Base-by-base conservation (phyloP, 2,888 invertebrate species). In the Proisotoma minuta region DNA sequence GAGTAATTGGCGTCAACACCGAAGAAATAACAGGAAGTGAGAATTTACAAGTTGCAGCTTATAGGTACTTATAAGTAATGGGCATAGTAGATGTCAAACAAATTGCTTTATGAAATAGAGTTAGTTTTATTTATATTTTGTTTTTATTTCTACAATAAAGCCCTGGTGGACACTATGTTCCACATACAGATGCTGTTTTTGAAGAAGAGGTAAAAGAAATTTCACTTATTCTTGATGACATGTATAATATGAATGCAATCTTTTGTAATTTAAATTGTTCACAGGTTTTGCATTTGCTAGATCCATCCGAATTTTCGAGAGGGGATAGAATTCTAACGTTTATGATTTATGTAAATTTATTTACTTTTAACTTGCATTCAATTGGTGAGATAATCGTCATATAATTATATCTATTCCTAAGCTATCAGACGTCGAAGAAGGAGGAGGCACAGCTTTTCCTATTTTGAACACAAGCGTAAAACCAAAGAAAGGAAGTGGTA, bases 151-250 rank as follows among this genome's bases (percentile, higher is more conserved):
- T n/a, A n/a, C n/a, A n/a, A n/a, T n/a, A n/a, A 74, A 79, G 79
- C 3, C 74, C 79, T 28, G 80, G 79, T 24, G 79, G 79, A 3
- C 79, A 79, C 63, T 80, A 79, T 71, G 76, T 77, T 29, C 78
- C 79, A 12, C 80, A 80, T 64, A 65, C 71, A 24, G 76, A 76
- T 62, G 75, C 71, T 27, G 51, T 69, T 10, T 64, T 65, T 47
- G 68, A 67, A 52, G 59, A 52, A 56, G 22, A 58, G 43, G 69
- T 69, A 57, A 28, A 22, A 10, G 47, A 12, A 8, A 8, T 47
- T 47, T 5, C 10, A 47, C n/a, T 52, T 23, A 23, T 34, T 34
- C 15, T 34, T 10, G 34, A 34, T 34, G 34, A 34, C 15, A 34
- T 34, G 8, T 34, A 34, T 15, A 34, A 34, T 34, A 15, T 15